Evolutionary conservation across 2,113 vertebrate genomes (phyloP).

Genomic region (Indri indri): DNA sequence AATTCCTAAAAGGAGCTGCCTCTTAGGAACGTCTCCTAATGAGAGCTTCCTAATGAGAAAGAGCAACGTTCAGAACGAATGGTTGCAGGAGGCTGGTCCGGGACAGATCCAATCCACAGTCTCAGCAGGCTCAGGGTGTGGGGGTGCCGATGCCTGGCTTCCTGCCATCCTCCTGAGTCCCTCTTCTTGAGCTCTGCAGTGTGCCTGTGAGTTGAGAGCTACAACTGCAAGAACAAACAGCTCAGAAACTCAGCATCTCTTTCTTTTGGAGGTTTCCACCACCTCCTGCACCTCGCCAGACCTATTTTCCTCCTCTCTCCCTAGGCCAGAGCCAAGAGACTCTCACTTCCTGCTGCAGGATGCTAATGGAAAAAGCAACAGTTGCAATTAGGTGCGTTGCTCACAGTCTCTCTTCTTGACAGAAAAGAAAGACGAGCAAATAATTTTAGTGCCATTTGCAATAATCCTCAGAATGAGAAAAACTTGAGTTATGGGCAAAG

Average conservation of each 20-base stretch:
- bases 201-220: neutral
- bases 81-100: neutral
- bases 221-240: neutral
- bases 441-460: constrained; percentile 25
- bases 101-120: neutral
- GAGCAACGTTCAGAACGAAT: constrained; percentile 65
- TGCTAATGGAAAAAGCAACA: neutral
- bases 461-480: constrained; percentile 46
- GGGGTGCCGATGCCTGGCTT: neutral
- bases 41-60: constrained; percentile 71
- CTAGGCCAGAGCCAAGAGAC: neutral
- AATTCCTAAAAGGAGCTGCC: constrained; percentile 62
- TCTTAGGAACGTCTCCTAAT: constrained; percentile 59
- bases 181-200: neutral
- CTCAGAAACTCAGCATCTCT: neutral
- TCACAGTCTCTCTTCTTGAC: neutral
- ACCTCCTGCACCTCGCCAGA: too few relatives aligned
- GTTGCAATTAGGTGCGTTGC: neutral
- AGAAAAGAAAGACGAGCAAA: constrained; percentile 49
- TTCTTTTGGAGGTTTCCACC: neutral
- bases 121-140: neutral
- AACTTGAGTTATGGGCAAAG: neutral
- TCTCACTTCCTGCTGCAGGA: neutral
- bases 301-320: neutral
- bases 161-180: neutral